Evolutionary conservation across 2,888 invertebrate genomes (phyloP).

Genomic region (Acrobasis repandana): DNA sequence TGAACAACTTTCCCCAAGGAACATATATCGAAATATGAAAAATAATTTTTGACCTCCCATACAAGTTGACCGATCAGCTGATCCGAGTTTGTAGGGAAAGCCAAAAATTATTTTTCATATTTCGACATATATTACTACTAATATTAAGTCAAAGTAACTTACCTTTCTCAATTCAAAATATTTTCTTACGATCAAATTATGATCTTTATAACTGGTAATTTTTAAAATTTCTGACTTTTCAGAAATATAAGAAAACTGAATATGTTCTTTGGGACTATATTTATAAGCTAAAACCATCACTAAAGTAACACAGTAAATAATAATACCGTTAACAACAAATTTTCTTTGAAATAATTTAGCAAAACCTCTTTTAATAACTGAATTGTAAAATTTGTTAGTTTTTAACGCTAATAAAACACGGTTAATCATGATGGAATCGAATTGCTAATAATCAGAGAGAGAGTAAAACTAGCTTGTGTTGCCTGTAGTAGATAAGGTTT

Average conservation of each 20-base stretch:
- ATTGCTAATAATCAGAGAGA: not conserved
- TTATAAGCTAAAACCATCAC: constrained; percentile 1
- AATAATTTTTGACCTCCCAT: too few relatives aligned
- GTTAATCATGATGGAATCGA: not conserved
- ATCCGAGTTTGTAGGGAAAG: too few relatives aligned
- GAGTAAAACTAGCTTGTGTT: not conserved
- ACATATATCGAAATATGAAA: too few relatives aligned
- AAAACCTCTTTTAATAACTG: not conserved
- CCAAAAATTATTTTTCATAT: too few relatives aligned
- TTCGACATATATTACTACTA: too few relatives aligned
- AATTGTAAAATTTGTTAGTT: not conserved
- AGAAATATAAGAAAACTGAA: not conserved
- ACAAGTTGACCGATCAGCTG: too few relatives aligned
- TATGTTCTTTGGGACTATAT: not conserved
- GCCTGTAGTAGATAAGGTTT: not conserved
- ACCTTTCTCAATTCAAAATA: constrained; percentile 47
- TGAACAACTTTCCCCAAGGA: too few relatives aligned
- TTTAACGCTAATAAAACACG: not conserved
- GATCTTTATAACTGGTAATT: not conserved
- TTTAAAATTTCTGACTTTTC: not conserved
- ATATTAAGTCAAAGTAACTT: constrained; percentile 30
- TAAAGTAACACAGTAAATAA: constrained; percentile 2
- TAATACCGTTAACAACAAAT: not conserved
- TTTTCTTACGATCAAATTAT: constrained; percentile 31
- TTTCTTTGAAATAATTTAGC: not conserved